Conservation (phyloP, 2,113 vertebrate genomes). For the Calyptommatus sinebrachiatus region DNA sequence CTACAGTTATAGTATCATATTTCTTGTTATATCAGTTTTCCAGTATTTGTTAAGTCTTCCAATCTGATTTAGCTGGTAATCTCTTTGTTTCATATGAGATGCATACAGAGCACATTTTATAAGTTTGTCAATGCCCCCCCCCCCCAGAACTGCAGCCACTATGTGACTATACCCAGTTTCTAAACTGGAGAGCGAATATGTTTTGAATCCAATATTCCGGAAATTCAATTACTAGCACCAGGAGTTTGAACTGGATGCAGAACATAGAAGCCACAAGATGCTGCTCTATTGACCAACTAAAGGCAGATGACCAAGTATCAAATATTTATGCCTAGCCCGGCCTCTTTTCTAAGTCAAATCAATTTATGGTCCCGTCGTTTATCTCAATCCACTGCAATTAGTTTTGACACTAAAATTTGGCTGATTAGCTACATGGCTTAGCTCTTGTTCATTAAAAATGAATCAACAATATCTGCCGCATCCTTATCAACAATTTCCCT, state of each 20-base stretch:
- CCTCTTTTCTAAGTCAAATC: background rate
- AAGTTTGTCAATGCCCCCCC: background rate
- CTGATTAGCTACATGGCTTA: constrained; percentile 5
- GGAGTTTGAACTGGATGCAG: background rate
- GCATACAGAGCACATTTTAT: background rate
- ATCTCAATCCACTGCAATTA: constrained; percentile 15
- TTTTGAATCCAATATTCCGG: background rate
- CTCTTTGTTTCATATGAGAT: background rate
- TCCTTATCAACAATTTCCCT: constrained; percentile 7
- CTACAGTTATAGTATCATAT: no score
- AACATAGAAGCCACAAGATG: background rate
- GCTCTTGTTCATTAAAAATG: constrained; percentile 18
- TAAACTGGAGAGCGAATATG: background rate
- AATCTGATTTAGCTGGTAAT: background rate
- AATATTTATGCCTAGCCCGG: background rate
- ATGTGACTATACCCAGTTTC: background rate
- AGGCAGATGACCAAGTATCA: background rate
- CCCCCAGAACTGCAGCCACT: no score
- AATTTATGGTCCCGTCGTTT: constrained; percentile 1
- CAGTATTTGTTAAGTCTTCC: no score
- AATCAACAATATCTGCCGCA: constrained; percentile 3
- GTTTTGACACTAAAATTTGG: constrained; percentile 9
- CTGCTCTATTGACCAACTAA: background rate
- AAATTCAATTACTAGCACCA: background rate
- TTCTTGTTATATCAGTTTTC: no score